Evolutionary conservation across 2,797 vertebrate genomes (phyloP), one percentile per base, ranked within the genome.

Genomic region (Xiphophorus birchmanni): DNA sequence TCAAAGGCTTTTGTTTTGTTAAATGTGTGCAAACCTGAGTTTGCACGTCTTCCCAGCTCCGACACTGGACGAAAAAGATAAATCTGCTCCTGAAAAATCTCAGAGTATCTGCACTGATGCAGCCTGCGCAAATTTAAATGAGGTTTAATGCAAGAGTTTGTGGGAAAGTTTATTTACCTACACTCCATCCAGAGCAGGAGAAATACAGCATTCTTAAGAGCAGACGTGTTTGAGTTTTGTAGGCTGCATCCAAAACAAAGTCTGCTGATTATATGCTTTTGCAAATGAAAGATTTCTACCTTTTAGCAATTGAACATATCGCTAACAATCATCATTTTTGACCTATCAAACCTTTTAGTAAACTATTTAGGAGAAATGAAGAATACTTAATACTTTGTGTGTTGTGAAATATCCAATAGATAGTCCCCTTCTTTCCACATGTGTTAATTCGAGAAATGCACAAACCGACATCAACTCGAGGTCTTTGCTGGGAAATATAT

Each of bases 341-440:
- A 40, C 9, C 18, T 37, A 37, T 2, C 2, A 37, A 37, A 65
- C 0, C 37, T 5, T 42, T 26, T 13, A 11, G 11, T 35, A 40
- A 40, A 40, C 37, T 29, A 67, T 40, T 42, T 26, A 15, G 69
- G 42, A 72, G 65, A 45, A 72, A 44, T 26, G 9, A 26, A 37
- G 15, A 42, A 69, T 13, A 18, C 63, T 67, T 67, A 12, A 10
- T 42, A 44, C 5, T 45, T 45, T 45, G 13, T 4, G 11, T 29
- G 26, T 72, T 45, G 13, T 29, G 42, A 72, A 45, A 72, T 45
- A 29, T 45, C 44, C 37, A 72, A n/a, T 29, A 29, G 26, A 56
- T 80, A 80, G 40, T 44, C 23, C 44, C 56, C 80, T 69, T 82
- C 69, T 80, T 85, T 77, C 75, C 80, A 79, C 9, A 21, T n/a